These are phyloP conservation scores for Thera obeliscata DNA, from an alignment of 2,888 invertebrate genomes.

Conservation along the genomic window DNA sequence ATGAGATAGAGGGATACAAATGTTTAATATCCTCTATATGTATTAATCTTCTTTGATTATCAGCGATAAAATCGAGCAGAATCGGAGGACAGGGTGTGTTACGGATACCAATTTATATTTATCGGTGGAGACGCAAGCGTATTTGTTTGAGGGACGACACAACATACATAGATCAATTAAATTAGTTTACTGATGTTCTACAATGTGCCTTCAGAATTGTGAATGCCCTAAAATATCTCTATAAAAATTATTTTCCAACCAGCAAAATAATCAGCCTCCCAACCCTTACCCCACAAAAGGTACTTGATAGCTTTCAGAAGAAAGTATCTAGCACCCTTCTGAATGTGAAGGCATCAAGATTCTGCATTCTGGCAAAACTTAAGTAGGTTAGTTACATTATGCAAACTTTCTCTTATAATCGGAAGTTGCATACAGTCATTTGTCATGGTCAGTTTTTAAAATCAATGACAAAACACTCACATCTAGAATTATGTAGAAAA, in stretches of 20 bases:
- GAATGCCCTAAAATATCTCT: slow-evolving; percentile 30
- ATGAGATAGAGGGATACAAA: slow-evolving; percentile 43
- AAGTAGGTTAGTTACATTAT: slow-evolving; percentile 5
- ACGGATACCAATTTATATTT: slow-evolving; percentile 54
- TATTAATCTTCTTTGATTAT: background rate
- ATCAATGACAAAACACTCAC: background rate
- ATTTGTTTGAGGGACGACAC: slow-evolving; percentile 74
- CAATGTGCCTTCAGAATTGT: slow-evolving; percentile 22
- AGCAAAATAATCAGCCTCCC: slow-evolving; percentile 14
- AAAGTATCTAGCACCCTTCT: slow-evolving; percentile 24
- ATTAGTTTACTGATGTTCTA: slow-evolving; percentile 31
- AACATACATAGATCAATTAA: slow-evolving; percentile 61
- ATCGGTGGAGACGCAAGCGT: slow-evolving; percentile 65
- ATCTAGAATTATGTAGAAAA: slow-evolving; percentile 15
- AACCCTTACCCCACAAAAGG: slow-evolving; percentile 17
- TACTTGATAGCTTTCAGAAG: slow-evolving; percentile 20
- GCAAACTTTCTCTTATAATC: slow-evolving; percentile 6
- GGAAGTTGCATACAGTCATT: background rate
- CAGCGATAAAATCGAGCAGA: slow-evolving; percentile 38
- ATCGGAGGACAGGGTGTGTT: slow-evolving; percentile 64
- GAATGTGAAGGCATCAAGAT: slow-evolving; percentile 28
- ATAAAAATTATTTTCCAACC: slow-evolving; percentile 2
- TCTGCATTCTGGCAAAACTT: slow-evolving; percentile 25
- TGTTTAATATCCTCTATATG: background rate
- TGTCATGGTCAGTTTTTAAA: background rate